Evolutionary conservation across 2,888 invertebrate genomes (phyloP).

Genomic region (Kuschelorhynchus macadamiae): DNA sequence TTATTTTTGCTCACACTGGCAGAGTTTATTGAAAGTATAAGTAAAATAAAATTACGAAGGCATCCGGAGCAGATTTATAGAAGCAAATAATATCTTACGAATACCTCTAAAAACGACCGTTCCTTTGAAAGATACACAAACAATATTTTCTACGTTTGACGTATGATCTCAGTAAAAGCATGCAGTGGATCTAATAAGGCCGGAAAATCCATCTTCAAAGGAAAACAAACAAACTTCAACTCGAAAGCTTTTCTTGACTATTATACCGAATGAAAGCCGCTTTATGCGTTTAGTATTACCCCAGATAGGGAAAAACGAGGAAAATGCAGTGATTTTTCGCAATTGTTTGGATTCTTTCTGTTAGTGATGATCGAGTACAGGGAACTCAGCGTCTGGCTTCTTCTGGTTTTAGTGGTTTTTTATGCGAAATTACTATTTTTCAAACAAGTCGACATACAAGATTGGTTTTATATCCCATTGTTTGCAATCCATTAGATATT

Average conservation of each 20-base stretch:
- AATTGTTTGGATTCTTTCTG: slow-evolving; percentile 32
- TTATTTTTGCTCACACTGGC: background rate
- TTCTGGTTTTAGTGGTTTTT: no score
- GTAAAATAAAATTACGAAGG: slow-evolving; percentile 3
- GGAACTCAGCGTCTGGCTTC: slow-evolving; percentile 11
- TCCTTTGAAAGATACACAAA: slow-evolving; percentile 37
- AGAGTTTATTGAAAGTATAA: slow-evolving; percentile 10
- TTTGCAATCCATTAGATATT: no score
- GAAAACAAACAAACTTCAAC: slow-evolving; percentile 43
- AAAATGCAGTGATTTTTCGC: slow-evolving; percentile 27
- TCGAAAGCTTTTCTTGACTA: slow-evolving; percentile 38
- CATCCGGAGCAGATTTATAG: slow-evolving; percentile 25
- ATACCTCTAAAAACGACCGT: slow-evolving; percentile 32
- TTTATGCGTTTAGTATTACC: slow-evolving; percentile 37
- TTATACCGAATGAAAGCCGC: slow-evolving; percentile 40
- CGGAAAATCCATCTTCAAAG: slow-evolving; percentile 46
- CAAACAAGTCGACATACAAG: no score
- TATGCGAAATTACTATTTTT: no score
- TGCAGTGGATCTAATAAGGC: slow-evolving; percentile 43
- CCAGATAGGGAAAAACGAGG: slow-evolving; percentile 22
- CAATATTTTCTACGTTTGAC: slow-evolving; percentile 42
- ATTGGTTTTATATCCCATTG: no score
- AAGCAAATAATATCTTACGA: slow-evolving; percentile 29
- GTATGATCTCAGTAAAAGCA: slow-evolving; percentile 45
- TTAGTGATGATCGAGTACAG: slow-evolving; percentile 9